Base-by-base conservation (phyloP, 2,888 invertebrate genomes). In the Drosophila falleni region DNA sequence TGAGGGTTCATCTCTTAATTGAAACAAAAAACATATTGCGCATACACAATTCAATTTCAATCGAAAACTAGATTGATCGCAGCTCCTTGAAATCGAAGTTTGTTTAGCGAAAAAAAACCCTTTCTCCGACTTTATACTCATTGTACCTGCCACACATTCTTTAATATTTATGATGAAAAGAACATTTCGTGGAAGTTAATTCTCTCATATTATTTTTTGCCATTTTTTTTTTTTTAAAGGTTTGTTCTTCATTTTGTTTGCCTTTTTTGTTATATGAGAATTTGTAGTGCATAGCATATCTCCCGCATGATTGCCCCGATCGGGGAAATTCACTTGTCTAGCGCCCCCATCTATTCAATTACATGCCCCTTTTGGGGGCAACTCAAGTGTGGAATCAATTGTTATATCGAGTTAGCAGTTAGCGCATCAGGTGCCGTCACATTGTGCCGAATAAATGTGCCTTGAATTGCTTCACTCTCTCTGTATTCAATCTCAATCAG, bases 181-280 rank as follows among this genome's bases (percentile, higher is more conserved):
- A 80, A 66, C 66, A 76, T 69, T 88, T 84, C 84, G 73, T 76
- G 78, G 89, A 84, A 84, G 89, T 82, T 88, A 86, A 75, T 86
- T 80, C 75, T 58, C 13, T 31, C 9, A 16, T 33, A 50, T 47
- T 47, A 37, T 47, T 49, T 60, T 72, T 49, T 15, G 75, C 73
- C 80, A 80, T 88, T 88, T 84, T 72, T 80, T 75, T 49, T 9
- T 23, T 23, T 2, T 0, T 23, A 46, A 16, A 50, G 33, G 33
- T 19, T 29, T 33, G 46, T 26, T n/a, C 39, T 31, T 62, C 19
- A 31, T n/a, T 53, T 54, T 44, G 29, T 13, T 47, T 47, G 46
- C 39, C 31, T 44, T 61, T 61, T 26, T 56, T 23, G 42, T 44
- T 29, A 26, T 39, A 13, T 5, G 26, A 47, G 50, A 66, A 63